Evolutionary conservation across 2,113 vertebrate genomes (phyloP), one percentile per base, ranked within the genome.

Genomic region (Pygoscelis antarcticus): DNA sequence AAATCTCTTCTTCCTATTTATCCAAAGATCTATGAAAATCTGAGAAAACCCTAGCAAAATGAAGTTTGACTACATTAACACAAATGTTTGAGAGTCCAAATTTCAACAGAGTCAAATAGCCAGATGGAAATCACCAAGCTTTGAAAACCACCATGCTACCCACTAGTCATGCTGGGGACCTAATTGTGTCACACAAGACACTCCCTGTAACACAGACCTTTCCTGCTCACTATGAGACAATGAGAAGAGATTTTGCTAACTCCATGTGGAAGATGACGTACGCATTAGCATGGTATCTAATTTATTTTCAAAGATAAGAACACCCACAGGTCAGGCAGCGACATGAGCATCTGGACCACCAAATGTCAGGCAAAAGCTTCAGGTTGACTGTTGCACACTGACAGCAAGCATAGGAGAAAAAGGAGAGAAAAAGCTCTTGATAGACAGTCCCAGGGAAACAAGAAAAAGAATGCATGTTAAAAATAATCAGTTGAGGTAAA

Each of bases 331-430:
- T 82, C 7, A 5, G 86, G 52, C 77, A 87, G 69, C 4, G 3
- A 90, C 32, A 3, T 30, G 83, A 97, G 79, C 95, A 94, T 81
- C 94, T 96, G 92, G 85, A 90, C 76, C 12, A 83, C 80, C 90
- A 95, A 93, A 95, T 89, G 89, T 65, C 79, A 90, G 60, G 76
- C 20, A 89, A 93, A 71, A 65, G 9, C n/a, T 92, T 62, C 47
- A 93, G 57, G 52, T 21, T 75, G 42, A 36, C 34, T 78, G n/a
- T 60, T 78, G 22, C 23, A 61, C 15, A 16, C 13, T 71, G 64
- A 70, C 54, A 83, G 44, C 11, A 79, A 93, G 42, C 14, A 57
- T 3, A 92, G 57, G 49, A 84, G n/a, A 87, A 77, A 87, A 87
- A 77, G 16, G 10, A 90, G 42, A 60, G 30, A 29, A 78, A 89